Base-by-base conservation (phyloP, 2,888 invertebrate species). In the Oligia latruncula region DNA sequence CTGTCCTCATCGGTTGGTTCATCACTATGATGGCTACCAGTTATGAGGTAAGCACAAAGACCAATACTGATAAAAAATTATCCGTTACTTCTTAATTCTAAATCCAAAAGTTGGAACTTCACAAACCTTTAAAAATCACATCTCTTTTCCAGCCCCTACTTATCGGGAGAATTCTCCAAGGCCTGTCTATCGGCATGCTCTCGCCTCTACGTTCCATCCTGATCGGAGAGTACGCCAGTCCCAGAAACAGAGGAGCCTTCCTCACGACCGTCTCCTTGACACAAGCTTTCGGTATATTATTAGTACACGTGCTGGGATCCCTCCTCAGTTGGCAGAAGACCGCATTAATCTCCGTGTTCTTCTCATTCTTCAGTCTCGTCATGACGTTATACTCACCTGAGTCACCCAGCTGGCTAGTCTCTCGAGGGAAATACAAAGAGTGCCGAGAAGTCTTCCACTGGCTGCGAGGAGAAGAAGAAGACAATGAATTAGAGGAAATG, bases 381-480 rank as follows among this genome's bases (percentile, higher is more conserved):
- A 93, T 95, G 92, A 93, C 93, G 0, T 77, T 95, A 8, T 93
- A 91, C 81, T 92, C 94, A 0, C 97, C 97, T 0, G 98, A 98
- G 92, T 97, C 98, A 6, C 98, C 98, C 0, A 95, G 96, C 75
- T 98, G 97, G 97, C 91, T 98, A 49, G 95, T 97, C 0, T 93
- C 97, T 5, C 97, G 96, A 84, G 97, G 96, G 15, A 94, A 94
- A 13, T 92, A 95, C 2, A 95, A 95, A 0, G 96, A 97, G 72
- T 97, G 98, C 0, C 95, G 96, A 74, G 89, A 94, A 43, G 95
- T 97, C 0, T 97, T 97, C 68, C 94, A 95, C 67, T 97, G 97
- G 95, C 95, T 97, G 67, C 93, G 97, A 85, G 97, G 97, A n/a
- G 92, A 94, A 17, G 94, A 94, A 0, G 93, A 93, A 77, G 92